These are phyloP conservation scores for Phlogophora meticulosa DNA, from an alignment of 2,888 invertebrate species.

Conservation along the genomic window DNA sequence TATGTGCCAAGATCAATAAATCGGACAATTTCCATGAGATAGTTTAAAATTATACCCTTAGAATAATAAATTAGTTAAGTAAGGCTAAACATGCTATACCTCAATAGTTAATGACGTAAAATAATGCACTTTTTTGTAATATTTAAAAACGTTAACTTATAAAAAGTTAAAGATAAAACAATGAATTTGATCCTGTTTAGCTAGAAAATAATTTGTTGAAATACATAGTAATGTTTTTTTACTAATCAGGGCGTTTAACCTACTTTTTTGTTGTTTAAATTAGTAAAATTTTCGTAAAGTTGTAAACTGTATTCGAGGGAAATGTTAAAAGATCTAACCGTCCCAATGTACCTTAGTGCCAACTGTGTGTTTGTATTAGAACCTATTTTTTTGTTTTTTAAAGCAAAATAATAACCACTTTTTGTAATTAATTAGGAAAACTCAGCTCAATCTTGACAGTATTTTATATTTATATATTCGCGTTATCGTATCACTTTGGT, in stretches of 20 bases:
- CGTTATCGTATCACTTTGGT: slow-evolving; percentile 7
- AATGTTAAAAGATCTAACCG: slow-evolving; percentile 35
- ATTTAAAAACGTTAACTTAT: slow-evolving; percentile 15
- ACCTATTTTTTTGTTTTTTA: slow-evolving; percentile 14
- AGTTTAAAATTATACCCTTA: slow-evolving; percentile 10
- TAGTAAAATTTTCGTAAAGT: slow-evolving; percentile 29
- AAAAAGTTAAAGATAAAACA: background rate
- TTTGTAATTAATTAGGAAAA: slow-evolving; percentile 32
- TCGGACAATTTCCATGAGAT: background rate
- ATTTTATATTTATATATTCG: slow-evolving; percentile 30
- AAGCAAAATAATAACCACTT: background rate
- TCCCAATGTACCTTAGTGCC: slow-evolving; percentile 72
- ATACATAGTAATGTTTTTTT: background rate
- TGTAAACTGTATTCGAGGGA: slow-evolving; percentile 16
- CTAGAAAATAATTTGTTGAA: slow-evolving; percentile 1
- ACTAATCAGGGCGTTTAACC: slow-evolving; percentile 28
- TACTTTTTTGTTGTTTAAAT: slow-evolving; percentile 16
- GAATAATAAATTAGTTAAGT: slow-evolving; percentile 18
- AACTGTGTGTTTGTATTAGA: slow-evolving; percentile 56
- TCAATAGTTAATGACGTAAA: slow-evolving; percentile 41
- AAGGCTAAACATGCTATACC: slow-evolving; percentile 42
- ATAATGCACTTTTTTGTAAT: slow-evolving; percentile 41
- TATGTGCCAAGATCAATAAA: slow-evolving; percentile 7
- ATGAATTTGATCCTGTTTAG: background rate
- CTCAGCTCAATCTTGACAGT: slow-evolving; percentile 55